Evolutionary conservation across 2,113 vertebrate species (phyloP).

Genomic region (Tetrao urogallus): DNA sequence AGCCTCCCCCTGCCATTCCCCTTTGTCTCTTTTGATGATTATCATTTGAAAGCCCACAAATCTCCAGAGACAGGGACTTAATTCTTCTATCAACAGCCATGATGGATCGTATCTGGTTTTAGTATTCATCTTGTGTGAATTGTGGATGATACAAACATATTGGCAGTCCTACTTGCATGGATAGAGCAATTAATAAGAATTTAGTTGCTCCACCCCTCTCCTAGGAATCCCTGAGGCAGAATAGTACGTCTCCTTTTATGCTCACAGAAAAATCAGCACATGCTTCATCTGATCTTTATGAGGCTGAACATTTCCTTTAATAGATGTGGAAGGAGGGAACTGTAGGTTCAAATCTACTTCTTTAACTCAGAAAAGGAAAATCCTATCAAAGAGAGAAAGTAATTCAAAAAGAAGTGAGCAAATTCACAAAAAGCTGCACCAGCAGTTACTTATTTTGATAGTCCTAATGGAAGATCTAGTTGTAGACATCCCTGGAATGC

Average conservation of each 20-base stretch:
- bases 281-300: not conserved
- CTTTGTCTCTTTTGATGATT: not conserved
- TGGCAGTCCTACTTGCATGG: not conserved
- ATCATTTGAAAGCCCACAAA: not conserved
- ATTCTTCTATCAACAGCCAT: not conserved
- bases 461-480: not conserved
- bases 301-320: not conserved
- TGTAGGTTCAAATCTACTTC: not conserved
- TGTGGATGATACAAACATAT: not conserved
- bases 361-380: not conserved
- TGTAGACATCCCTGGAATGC: not conserved
- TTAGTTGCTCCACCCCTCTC: conserved; percentile 26
- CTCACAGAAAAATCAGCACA: not conserved
- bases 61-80: not conserved
- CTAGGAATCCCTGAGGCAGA: not conserved
- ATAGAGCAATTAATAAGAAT: not conserved
- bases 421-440: not conserved
- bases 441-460: not conserved
- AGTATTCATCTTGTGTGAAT: not conserved
- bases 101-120: not conserved
- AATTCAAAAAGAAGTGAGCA: conserved; percentile 2
- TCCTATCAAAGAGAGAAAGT: not conserved
- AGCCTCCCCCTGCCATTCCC: not conserved
- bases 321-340: not conserved
- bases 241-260: not conserved